phyloP scores from a whole-genome alignment of 2,113 vertebrate species.

The Mugil cephalus region DNA sequence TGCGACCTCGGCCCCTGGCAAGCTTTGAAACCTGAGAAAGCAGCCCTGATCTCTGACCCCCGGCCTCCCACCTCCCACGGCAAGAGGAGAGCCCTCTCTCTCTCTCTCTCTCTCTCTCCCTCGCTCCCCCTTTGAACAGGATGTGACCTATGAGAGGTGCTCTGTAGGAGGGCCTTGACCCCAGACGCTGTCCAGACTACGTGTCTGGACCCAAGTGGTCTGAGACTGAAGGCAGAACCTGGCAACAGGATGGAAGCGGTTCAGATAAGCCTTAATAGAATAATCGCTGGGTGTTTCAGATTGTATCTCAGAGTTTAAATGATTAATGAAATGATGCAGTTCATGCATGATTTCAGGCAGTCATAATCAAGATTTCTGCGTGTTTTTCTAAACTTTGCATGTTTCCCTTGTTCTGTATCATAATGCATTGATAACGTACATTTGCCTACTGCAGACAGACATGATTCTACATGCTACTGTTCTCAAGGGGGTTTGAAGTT shows the following conservation, averaged over 20 bases:
- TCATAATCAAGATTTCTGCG: not conserved
- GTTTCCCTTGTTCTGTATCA: not conserved
- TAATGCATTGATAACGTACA: conserved; percentile 25
- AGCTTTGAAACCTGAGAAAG: conserved; percentile 85
- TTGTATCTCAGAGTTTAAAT: not conserved
- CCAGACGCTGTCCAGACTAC: conserved; percentile 84
- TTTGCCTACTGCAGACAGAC: conserved; percentile 28
- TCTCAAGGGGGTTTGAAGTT: conserved; percentile 18
- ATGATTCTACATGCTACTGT: conserved; percentile 25
- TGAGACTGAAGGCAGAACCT: conserved; percentile 35
- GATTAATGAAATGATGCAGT: not conserved
- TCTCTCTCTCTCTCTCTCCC: too few species aligned
- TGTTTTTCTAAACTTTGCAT: not conserved
- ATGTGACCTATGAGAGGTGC: conserved; percentile 79
- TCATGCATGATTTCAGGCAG: too few species aligned
- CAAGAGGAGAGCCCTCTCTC: conserved; percentile 52
- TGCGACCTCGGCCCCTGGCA: conserved; percentile 59
- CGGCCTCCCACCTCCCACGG: conserved; percentile 71
- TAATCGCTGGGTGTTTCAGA: not conserved
- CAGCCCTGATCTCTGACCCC: conserved; percentile 76
- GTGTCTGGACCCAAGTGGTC: conserved; percentile 68
- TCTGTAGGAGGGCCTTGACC: conserved; percentile 78
- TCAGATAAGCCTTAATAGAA: conserved; percentile 48
- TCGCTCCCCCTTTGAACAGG: conserved; percentile 77
- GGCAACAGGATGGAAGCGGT: conserved; percentile 54